Conservation (phyloP, 2,888 invertebrate genomes). For the Drosophila paracracens region DNA sequence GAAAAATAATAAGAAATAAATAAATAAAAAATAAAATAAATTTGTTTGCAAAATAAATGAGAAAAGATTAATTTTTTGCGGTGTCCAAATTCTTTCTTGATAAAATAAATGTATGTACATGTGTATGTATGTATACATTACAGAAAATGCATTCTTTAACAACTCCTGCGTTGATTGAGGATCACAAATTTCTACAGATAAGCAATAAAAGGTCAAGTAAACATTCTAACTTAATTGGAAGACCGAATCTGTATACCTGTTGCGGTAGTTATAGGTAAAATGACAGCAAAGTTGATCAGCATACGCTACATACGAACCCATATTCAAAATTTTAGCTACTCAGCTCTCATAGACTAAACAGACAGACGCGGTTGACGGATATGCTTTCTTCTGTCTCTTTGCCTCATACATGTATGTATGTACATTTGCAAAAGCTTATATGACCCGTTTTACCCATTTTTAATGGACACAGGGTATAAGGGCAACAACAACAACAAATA, state of each 20-base stretch:
- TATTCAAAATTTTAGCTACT: not conserved
- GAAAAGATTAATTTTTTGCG: not conserved
- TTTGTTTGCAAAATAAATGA: not conserved
- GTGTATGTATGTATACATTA: not conserved
- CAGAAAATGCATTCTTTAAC: not conserved
- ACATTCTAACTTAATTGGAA: not conserved
- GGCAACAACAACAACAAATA: slow-evolving; percentile 30
- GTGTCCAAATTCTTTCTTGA: not conserved
- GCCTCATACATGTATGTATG: not conserved
- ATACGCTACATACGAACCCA: not conserved
- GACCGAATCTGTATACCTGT: not conserved
- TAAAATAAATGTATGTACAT: not conserved
- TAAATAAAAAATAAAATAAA: not conserved
- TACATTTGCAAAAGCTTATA: not conserved
- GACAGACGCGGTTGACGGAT: not conserved
- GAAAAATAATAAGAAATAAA: not conserved
- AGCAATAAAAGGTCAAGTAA: not conserved
- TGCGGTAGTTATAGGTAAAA: not conserved
- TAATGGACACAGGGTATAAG: slow-evolving; percentile 13
- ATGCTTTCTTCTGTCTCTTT: not conserved
- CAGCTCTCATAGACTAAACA: not conserved
- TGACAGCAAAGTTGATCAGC: not conserved
- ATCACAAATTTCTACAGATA: not conserved
- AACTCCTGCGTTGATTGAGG: not conserved
- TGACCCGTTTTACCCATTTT: not conserved